Base-by-base conservation (phyloP, 2,797 vertebrate species). In the Rhinophrynus dorsalis region DNA sequence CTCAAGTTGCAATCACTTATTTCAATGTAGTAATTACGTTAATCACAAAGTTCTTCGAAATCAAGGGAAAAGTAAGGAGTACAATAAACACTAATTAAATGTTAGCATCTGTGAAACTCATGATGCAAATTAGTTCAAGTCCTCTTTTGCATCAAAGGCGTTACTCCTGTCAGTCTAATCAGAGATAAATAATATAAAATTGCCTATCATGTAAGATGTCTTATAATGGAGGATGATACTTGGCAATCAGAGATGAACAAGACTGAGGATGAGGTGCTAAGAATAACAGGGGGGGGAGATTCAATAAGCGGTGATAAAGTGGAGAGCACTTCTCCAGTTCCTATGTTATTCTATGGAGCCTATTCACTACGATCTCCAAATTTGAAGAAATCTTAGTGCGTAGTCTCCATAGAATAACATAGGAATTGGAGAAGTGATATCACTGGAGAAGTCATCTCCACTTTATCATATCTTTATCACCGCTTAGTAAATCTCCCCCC, bases 81-180 rank as follows among this genome's bases (percentile, higher is more conserved):
- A 35, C 32, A 40, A 59, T 21, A 68, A 57, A 58, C 30, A 15
- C 37, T 67, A 24, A 67, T 59, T 58, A 30, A 30, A 30, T 30
- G 48, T 13, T 15, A 7, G 40, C 40, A 18, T 47, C 42, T 18
- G 2, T 30, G 20, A 29, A 23, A 44, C 20, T 18, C 2, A 7
- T 26, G 1, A 48, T 3, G 10, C 0, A 38, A 12, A 6, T 10
- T 32, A 6, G n/a, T 6, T 17, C 20, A 51, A 64, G n/a, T n/a
- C n/a, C n/a, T n/a, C n/a, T n/a, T n/a, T n/a, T n/a, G n/a, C n/a
- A n/a, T n/a, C n/a, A n/a, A n/a, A n/a, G n/a, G n/a, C 20, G 13
- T 52, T 64, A 11, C 38, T 8, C 26, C 9, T 13, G 30, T 20
- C 6, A 27, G 51, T 21, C 15, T 45, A 68, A 50, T 52, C 66